Conservation (phyloP, 2,113 vertebrate genomes). For the Pelecanoides urinatrix region DNA sequence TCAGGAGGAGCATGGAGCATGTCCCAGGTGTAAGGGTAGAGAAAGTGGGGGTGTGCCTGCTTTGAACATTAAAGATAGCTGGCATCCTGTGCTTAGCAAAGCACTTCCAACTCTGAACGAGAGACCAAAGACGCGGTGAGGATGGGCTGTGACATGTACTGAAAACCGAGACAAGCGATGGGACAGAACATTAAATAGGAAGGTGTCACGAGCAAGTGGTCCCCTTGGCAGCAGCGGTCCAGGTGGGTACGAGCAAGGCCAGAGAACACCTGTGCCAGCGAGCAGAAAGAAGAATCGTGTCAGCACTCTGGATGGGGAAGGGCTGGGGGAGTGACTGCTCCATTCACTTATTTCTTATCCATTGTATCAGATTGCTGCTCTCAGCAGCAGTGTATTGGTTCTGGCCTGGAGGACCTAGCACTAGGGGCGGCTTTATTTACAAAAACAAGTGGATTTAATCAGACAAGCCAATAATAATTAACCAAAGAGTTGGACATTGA, state of each 20-base stretch:
- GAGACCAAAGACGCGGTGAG: neutral
- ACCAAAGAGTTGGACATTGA: slow-evolving; percentile 44
- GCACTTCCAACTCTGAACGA: neutral
- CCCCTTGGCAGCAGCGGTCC: neutral
- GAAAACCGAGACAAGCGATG: neutral
- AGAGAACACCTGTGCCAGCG: neutral
- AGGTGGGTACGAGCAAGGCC: neutral
- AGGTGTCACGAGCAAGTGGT: neutral
- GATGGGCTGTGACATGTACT: neutral
- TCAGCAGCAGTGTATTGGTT: neutral
- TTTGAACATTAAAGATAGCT: neutral
- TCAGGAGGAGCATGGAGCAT: neutral
- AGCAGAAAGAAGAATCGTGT: neutral
- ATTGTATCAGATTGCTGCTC: neutral
- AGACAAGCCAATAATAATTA: slow-evolving; percentile 60
- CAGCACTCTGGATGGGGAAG: neutral
- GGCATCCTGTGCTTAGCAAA: neutral
- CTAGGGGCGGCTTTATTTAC: neutral
- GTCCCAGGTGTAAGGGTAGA: neutral
- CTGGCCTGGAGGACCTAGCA: neutral
- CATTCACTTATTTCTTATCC: neutral
- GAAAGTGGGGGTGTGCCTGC: neutral
- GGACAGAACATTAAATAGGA: neutral
- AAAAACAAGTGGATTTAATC: slow-evolving; percentile 14
- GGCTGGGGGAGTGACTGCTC: neutral